Evolutionary conservation across 1,140 invertebrate genomes (phyloP).

Genomic region (Vollenhovia emeryi): DNA sequence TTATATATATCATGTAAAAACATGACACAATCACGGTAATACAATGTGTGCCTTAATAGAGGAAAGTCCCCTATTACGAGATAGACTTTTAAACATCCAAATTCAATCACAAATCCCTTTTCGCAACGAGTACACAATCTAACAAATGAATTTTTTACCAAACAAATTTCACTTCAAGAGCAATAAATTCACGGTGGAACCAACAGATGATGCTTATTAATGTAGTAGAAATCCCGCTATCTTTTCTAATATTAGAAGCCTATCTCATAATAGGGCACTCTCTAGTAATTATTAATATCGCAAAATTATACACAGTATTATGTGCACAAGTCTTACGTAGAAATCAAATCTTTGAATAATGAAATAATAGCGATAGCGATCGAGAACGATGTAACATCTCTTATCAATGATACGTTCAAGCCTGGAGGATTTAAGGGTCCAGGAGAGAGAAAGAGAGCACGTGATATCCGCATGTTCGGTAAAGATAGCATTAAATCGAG

Average conservation of each 20-base stretch:
- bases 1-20: neutral
- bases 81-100: no score
- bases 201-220: no score
- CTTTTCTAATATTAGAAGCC: no score
- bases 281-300: neutral
- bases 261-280: no score
- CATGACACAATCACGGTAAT: neutral
- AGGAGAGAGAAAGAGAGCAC: neutral
- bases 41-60: no score
- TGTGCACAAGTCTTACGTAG: neutral
- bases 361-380: slow-evolving; percentile 3
- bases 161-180: no score
- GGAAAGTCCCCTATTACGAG: no score
- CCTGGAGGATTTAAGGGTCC: neutral
- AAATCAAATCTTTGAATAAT: neutral
- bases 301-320: neutral
- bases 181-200: no score
- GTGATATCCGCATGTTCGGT: neutral
- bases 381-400: neutral
- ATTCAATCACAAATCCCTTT: no score
- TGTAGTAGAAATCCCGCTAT: no score
- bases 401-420: slow-evolving; percentile 20
- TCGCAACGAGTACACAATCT: no score
- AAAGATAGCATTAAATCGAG: slow-evolving; percentile 8
- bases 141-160: no score